Evolutionary conservation across 1,140 invertebrate species (phyloP).

Genomic region (Zaprionus gabonicus): DNA sequence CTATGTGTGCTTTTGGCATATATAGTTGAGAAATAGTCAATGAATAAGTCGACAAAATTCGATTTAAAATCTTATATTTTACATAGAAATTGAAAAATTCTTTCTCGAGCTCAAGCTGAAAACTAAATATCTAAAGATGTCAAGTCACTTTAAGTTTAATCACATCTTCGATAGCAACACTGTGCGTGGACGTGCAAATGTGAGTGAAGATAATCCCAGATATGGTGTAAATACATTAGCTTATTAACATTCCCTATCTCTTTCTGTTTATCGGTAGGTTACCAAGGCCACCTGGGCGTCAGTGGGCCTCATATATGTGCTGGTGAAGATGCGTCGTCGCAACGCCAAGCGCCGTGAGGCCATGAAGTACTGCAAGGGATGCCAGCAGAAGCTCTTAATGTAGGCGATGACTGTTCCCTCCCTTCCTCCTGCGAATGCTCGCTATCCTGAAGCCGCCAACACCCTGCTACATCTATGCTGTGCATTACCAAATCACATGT

Average conservation of each 20-base stretch:
- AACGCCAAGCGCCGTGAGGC: conserved; percentile 52
- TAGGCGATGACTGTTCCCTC: neutral
- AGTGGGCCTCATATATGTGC: conserved; percentile 58
- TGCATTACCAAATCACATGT: conserved; percentile 42
- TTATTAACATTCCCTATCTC: neutral
- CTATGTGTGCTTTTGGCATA: neutral
- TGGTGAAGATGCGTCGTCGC: conserved; percentile 54
- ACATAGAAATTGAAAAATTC: conserved; percentile 14
- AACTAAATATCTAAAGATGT: conserved; percentile 16
- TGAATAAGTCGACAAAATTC: conserved; percentile 23
- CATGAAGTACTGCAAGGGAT: conserved; percentile 59
- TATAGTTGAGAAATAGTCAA: conserved; percentile 15
- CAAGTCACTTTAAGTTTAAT: conserved; percentile 51
- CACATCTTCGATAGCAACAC: conserved; percentile 55
- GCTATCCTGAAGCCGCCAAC: neutral
- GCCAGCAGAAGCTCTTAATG: conserved; percentile 46
- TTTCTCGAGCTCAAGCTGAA: neutral
- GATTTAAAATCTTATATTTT: conserved; percentile 5
- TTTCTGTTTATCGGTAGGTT: conserved; percentile 88
- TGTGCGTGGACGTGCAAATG: conserved; percentile 66
- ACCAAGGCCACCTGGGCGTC: conserved; percentile 67
- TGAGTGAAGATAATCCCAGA: conserved; percentile 29
- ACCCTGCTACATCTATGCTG: neutral
- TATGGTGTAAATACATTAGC: neutral
- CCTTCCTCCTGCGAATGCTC: neutral